These are phyloP conservation scores for Polydrusus cervinus DNA, from an alignment of 2,888 invertebrate genomes.

Conservation along the genomic window DNA sequence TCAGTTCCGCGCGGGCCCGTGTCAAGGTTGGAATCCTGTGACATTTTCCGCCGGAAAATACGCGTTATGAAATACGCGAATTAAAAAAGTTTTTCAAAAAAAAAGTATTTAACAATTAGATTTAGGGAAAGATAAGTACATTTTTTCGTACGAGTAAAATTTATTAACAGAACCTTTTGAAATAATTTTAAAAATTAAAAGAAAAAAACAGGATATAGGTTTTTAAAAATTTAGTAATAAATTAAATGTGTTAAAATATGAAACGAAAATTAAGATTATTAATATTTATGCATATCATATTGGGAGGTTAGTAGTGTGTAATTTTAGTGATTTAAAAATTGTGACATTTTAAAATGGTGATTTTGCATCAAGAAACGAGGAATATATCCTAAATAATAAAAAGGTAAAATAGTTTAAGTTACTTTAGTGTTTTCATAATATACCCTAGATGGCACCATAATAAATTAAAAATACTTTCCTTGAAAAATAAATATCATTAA, in stretches of 20 bases:
- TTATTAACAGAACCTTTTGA: background rate
- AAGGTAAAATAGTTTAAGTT: too few species aligned
- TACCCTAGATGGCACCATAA: too few species aligned
- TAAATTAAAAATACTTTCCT: too few species aligned
- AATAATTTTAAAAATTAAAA: background rate
- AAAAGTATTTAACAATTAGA: background rate
- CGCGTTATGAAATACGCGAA: constrained; percentile 5
- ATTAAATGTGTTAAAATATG: constrained; percentile 5
- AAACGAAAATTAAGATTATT: constrained; percentile 1
- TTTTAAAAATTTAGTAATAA: background rate
- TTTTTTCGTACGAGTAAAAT: background rate
- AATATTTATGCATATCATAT: constrained; percentile 21
- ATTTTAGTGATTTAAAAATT: constrained; percentile 10
- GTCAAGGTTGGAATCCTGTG: constrained; percentile 40
- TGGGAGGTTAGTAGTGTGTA: constrained; percentile 3
- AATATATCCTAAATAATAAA: constrained; percentile 8
- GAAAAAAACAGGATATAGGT: background rate
- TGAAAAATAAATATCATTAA: too few species aligned
- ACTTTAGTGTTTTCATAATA: too few species aligned
- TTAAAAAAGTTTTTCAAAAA: background rate
- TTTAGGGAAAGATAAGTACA: background rate
- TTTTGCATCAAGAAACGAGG: background rate
- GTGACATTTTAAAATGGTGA: constrained; percentile 1
- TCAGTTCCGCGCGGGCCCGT: constrained; percentile 45
- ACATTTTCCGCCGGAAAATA: background rate